Conservation (phyloP, 2,797 vertebrate genomes). For the Staurois parvus region DNA sequence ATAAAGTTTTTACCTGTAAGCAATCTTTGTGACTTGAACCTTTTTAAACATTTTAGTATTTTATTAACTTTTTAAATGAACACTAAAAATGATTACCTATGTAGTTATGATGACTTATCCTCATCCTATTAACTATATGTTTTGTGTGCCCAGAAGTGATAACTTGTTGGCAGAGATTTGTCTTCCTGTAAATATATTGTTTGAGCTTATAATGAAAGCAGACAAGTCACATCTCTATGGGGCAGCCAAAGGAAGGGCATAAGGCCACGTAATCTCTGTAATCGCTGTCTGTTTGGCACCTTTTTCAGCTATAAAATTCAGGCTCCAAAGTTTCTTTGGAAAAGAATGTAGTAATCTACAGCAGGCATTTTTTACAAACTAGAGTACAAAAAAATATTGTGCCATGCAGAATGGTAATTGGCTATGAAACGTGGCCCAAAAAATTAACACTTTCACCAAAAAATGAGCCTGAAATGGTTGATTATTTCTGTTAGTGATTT, state of each 20-base stretch:
- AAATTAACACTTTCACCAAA: too few species aligned
- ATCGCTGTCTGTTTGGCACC: not conserved
- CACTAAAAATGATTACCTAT: not conserved
- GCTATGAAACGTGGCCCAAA: too few species aligned
- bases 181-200: slow-evolving; percentile 21
- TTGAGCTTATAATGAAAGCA: slow-evolving; percentile 14
- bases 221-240: slow-evolving; percentile 13
- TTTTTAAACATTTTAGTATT: too few species aligned
- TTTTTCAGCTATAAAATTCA: not conserved
- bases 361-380: too few species aligned
- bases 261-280: not conserved
- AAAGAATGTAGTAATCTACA: not conserved
- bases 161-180: slow-evolving; percentile 14
- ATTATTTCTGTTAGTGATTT: too few species aligned
- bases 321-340: not conserved
- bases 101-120: not conserved
- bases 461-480: too few species aligned
- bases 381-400: too few species aligned
- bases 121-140: not conserved
- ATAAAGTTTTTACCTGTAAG: too few species aligned
- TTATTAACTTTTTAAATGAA: too few species aligned
- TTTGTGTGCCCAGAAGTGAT: slow-evolving; percentile 20
- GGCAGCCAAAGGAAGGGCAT: slow-evolving; percentile 39
- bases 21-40: too few species aligned
- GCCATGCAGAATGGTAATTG: too few species aligned